Evolutionary conservation across 2,888 invertebrate species (phyloP), one percentile per base, ranked within the genome.

Genomic region (Notocelia uddmanniana): DNA sequence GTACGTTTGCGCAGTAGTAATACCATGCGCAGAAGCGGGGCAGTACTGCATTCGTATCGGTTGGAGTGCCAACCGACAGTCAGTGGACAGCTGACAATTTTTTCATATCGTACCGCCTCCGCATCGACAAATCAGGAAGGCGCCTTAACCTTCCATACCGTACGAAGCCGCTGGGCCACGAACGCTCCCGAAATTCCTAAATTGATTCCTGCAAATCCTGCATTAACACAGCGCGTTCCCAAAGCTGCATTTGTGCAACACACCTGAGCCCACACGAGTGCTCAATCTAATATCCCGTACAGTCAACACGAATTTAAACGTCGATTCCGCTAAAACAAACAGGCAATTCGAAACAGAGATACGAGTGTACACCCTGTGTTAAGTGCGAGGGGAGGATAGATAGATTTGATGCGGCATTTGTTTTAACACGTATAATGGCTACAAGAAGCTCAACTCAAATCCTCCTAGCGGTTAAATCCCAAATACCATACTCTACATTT

Each of bases 261-360:
- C 41, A 52, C 50, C 48, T 59, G 48, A 26, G 21, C 50, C n/a
- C 41, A 37, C 54, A 13, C 9, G 45, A 48, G 50, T 31, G 26
- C 57, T 48, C 63, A 52, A 60, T 59, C 31, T 69, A 63, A 71
- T 71, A 71, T 66, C 21, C 41, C 23, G 70, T 71, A 71, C 59
- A 66, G 70, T 71, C 70, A 71, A 66, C 70, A 71, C 45, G 62
- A 62, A 34, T 69, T 69, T 69, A 71, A 71, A 66, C 70, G 66
- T 59, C 69, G 62, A 69, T 63, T 50, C 23, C 45, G 70, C 52
- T 71, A 59, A 63, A 69, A 69, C 63, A 50, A 71, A 66, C 70
- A 71, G 45, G 45, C 66, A 71, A 70, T 58, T n/a, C 18, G 64
- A 54, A 66, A 71, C 54, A 54, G 66, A 41, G 68, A 34, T 54